Evolutionary conservation across 2,113 vertebrate species (phyloP).

Genomic region (Pampusana beccarii): DNA sequence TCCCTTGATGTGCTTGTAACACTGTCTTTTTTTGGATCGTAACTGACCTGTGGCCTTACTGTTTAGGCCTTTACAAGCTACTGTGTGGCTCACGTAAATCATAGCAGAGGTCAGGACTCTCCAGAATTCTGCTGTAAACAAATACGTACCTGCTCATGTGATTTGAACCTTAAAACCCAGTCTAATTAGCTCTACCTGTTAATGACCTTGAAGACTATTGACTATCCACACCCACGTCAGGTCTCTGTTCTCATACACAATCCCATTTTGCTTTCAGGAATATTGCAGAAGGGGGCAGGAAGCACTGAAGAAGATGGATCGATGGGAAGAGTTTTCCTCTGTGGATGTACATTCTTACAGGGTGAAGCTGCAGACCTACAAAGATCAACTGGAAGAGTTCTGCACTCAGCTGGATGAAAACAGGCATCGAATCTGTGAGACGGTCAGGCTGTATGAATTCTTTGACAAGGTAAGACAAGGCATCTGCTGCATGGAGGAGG

Average conservation of each 20-base stretch:
- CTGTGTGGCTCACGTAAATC: neutral
- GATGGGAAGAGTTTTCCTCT: slow-evolving; percentile 74
- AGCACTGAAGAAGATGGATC: slow-evolving; percentile 74
- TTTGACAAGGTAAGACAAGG: slow-evolving; percentile 78
- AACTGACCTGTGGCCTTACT: neutral
- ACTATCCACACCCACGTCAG: neutral
- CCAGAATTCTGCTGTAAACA: neutral
- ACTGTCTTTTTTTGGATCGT: neutral
- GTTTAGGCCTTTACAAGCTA: neutral
- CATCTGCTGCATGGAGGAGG: neutral
- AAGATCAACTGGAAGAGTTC: slow-evolving; percentile 74
- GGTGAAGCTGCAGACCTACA: slow-evolving; percentile 68
- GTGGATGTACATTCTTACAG: slow-evolving; percentile 68
- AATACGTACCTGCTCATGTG: neutral
- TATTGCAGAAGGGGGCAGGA: slow-evolving; percentile 78
- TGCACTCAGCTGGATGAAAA: slow-evolving; percentile 74
- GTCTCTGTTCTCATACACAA: neutral
- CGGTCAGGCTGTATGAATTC: slow-evolving; percentile 76
- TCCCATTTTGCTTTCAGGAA: slow-evolving; percentile 60
- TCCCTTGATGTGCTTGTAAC: neutral
- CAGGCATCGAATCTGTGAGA: slow-evolving; percentile 73
- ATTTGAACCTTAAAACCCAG: neutral
- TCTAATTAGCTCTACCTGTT: neutral
- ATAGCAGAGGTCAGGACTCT: neutral
- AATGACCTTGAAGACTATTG: neutral